Percentiles rank a stretch among this genome's conserved stretches.
Conservation (phyloP, 2,888 invertebrate genomes). For the Trilocha varians region DNA sequence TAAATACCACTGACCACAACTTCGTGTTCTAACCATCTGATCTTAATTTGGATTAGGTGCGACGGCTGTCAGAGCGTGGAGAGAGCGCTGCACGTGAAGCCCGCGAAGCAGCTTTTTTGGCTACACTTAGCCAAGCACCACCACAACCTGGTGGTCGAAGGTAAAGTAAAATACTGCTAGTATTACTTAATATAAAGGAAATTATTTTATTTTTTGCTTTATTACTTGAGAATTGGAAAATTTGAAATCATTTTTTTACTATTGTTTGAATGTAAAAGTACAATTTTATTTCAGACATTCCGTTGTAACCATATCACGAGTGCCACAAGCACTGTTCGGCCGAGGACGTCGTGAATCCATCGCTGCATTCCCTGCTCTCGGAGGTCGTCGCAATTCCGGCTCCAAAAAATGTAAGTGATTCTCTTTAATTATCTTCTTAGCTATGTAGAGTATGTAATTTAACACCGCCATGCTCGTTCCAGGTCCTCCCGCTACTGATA, state of each 20-base stretch:
- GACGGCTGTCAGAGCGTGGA: constrained; percentile 85
- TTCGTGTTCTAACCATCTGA: not conserved
- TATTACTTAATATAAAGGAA: not conserved
- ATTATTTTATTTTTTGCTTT: no score
- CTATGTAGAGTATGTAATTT: not conserved
- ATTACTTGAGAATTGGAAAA: no score
- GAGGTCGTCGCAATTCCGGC: constrained; percentile 58
- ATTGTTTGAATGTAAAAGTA: no score
- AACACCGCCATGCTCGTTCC: constrained; percentile 17
- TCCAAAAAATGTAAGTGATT: constrained; percentile 61
- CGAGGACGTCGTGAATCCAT: constrained; percentile 86
- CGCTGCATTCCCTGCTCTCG: constrained; percentile 79
- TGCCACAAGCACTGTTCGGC: constrained; percentile 83
- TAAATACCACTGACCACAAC: no score
- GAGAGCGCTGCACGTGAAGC: constrained; percentile 84
- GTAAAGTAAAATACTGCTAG: constrained; percentile 18
- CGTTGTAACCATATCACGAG: constrained; percentile 88
- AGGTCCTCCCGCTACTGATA: constrained; percentile 82
- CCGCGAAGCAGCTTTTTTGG: constrained; percentile 86
- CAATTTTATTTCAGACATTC: constrained; percentile 76
- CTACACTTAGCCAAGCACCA: constrained; percentile 84
- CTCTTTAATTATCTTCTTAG: no score
- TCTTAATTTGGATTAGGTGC: constrained; percentile 61
- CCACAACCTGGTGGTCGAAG: constrained; percentile 82
- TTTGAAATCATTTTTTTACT: no score